Evolutionary conservation across 1,140 invertebrate species (phyloP), one percentile per base, ranked within the genome.

Genomic region (Ceratosolen solmsi): DNA sequence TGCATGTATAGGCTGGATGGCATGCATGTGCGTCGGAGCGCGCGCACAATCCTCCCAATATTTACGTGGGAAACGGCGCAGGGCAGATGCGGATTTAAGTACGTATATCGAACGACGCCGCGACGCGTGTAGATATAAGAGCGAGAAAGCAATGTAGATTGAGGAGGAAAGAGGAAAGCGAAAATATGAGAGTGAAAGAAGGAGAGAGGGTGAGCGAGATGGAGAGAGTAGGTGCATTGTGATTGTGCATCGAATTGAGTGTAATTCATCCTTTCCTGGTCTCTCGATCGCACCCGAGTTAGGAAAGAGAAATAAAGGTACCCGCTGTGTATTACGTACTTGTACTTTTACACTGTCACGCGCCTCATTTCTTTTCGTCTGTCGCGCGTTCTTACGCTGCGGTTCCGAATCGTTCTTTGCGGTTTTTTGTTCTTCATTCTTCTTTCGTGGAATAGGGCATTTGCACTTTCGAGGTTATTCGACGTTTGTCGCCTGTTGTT

Each of bases 31-130:
- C 75, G 79, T 22, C 72, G 79, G 80, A 82, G 83, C 73, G 70
- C 82, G 60, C 77, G n/a, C 38, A 82, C 72, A 79, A 84, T 76
- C 88, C 87, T 84, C 85, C 77, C 82, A 87, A 91, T 90, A 89
- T 90, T 90, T 91, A 91, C 90, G 90, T 91, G 89, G 90, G 90
- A 91, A 91, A 90, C 87, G 85, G 86, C 83, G 78, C 86, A 85
- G 84, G 84, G 86, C 87, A 88, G 87, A 88, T 88, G 87, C 83
- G 71, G 46, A 79, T 74, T 78, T 82, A 78, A 78, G 56, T 30
- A 4, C 20, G 30, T 79, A 54, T 79, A 68, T 82, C 65, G 82
- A 41, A 85, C 27, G n/a, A 85, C 27, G n/a, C 49, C 60, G 49
- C 49, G 38, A 46, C 41, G 68, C 68, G 36, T 41, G 17, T 25